Evolutionary conservation across 1,140 invertebrate species (phyloP).

Genomic region (Microplitis demolitor): DNA sequence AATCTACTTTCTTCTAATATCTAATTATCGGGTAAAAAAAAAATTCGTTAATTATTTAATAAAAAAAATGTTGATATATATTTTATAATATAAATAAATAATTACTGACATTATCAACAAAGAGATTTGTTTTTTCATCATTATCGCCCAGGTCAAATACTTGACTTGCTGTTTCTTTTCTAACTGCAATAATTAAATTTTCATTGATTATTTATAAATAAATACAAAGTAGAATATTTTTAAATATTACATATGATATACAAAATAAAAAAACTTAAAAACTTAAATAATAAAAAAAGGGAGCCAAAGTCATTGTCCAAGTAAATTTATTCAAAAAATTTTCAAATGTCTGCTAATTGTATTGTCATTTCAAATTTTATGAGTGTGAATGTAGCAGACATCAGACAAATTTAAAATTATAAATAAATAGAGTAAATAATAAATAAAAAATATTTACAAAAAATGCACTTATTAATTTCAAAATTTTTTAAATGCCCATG

Average conservation of each 20-base stretch:
- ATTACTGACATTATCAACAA: constrained; percentile 68
- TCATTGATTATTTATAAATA: no score
- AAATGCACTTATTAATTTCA: no score
- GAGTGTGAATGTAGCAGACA: no score
- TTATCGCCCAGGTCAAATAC: constrained; percentile 63
- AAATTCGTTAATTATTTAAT: constrained; percentile 5
- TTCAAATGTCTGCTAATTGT: no score
- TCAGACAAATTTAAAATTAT: no score
- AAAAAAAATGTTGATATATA: constrained; percentile 4
- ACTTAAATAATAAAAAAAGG: constrained; percentile 17
- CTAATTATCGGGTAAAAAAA: constrained; percentile 55
- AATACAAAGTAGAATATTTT: constrained; percentile 4
- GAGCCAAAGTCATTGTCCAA: no score
- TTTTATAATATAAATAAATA: constrained; percentile 10
- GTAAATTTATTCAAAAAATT: no score
- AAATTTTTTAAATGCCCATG: no score
- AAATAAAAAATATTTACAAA: no score
- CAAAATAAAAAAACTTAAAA: not conserved
- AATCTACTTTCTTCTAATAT: constrained; percentile 80
- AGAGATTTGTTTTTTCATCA: constrained; percentile 62
- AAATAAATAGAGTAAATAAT: no score
- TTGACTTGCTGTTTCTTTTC: constrained; percentile 62
- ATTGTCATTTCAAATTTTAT: no score
- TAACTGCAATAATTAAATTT: constrained; percentile 55
- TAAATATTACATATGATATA: not conserved